Percentiles rank a stretch among this genome's conserved stretches.
Conservation (phyloP, 2,113 vertebrate species). For the Pterocles gutturalis region DNA sequence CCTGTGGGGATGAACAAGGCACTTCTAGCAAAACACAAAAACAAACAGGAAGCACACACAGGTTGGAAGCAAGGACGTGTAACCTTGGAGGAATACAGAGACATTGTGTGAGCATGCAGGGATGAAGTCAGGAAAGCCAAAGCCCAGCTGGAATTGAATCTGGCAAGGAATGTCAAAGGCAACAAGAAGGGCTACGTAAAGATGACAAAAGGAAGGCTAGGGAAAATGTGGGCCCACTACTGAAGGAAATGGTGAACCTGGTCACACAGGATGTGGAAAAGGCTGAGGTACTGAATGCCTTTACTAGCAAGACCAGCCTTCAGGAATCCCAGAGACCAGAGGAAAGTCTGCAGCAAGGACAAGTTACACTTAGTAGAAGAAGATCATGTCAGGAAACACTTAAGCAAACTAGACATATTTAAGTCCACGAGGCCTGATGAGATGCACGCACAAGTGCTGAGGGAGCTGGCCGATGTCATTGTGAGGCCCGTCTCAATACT, state of each 20-base stretch:
- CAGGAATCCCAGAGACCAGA: not conserved
- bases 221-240: not conserved
- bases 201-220: not conserved
- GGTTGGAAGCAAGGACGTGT: not conserved
- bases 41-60: not conserved
- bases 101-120: not conserved
- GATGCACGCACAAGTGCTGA: not conserved
- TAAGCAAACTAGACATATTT: not conserved
- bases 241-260: not conserved
- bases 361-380: not conserved
- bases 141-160: not conserved
- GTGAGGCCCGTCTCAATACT: not conserved
- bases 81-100: not conserved
- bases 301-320: not conserved
- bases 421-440: not conserved
- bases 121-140: not conserved
- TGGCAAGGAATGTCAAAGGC: not conserved
- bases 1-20: not conserved
- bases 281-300: not conserved
- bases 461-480: not conserved
- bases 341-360: not conserved
- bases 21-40: not conserved
- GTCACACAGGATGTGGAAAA: not conserved
- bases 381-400: not conserved
- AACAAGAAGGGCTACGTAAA: not conserved